Base-by-base conservation (phyloP, 2,797 vertebrate species). In the Tragelaphus oryx region DNA sequence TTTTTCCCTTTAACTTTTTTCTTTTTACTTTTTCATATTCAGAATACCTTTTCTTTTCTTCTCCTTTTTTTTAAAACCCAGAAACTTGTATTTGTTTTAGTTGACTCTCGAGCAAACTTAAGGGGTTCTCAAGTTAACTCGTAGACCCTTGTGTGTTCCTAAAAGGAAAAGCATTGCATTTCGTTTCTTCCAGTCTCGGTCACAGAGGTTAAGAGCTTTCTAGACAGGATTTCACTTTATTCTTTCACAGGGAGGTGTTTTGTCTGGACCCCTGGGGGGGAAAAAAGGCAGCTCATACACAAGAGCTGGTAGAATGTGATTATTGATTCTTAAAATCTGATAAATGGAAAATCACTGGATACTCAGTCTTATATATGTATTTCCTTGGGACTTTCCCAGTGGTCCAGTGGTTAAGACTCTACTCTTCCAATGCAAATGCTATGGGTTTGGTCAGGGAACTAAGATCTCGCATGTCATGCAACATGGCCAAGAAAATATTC, bases 181-280 rank as follows among this genome's bases (percentile, higher is more conserved):
- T 68, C n/a, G 24, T 57, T 89, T 71, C 52, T 78, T 85, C 65
- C 18, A 41, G 37, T 41, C 84, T 44, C 1, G 0, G 37, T 46
- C 50, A 44, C 14, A 46, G 52, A 65, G 50, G 10, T 37, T 80
- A n/a, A 88, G 79, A 80, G 28, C 44, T 91, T 91, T 76, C 74
- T 50, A 75, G 17, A 30, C 12, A 50, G 16, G 68, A 54, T 84
- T 78, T 54, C 14, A 8, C 33, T 86, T 71, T 78, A 37, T 52
- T 68, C 50, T 78, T 68, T 50, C 4, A 50, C 2, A 37, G 46
- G 30, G 60, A 82, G 33, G 22, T 1, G 6, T 57, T 71, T 59
- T 3, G 0, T 75, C 41, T 50, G 17, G n/a, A 46, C 26, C 10
- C 17, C 18, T 79, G 50, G 6, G 1, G 1, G 10, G 11, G 5